Evolutionary conservation across 2,797 vertebrate genomes (phyloP), one percentile per base, ranked within the genome.

Genomic region (Sandelia bainsii): DNA sequence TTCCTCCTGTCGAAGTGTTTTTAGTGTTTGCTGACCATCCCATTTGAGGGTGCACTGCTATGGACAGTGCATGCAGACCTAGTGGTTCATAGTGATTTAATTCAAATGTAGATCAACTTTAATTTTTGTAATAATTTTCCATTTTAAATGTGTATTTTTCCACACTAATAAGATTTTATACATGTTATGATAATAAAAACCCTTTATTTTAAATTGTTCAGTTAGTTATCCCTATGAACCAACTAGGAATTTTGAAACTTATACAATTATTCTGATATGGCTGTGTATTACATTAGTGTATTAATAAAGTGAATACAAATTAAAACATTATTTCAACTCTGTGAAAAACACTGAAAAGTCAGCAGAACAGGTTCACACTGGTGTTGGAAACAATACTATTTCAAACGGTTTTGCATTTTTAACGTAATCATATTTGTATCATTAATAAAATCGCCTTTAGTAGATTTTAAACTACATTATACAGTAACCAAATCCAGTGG

Each of bases 251-350:
- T n/a, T n/a, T 45, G 1, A 3, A 19, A 5, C 8, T 45, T 17
- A 7, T 6, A 45, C 44, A 45, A 45, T 45, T 45, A 45, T 19
- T 45, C 44, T 45, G 44, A 6, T 45, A n/a, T 19, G 44, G 45
- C 20, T 11, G 3, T 48, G n/a, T 48, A 20, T 20, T 22, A 48
- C 6, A 66, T 69, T 58, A 34, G 51, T 25, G 32, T 46, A 40
- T 67, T 63, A 75, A 68, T 72, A 62, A 70, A 52, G 27, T 62
- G 19, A 64, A 54, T 40, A 22, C 34, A 62, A 61, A 79, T 70
- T 75, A 66, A 75, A 80, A 74, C 50, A 61, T 69, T 64, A 73
- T 69, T 73, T 73, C 23, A 73, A 37, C 60, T 34, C 20, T 44
- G 1, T 6, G 53, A 62, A 61, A 62, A 62, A 50, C 48, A 58